Evolutionary conservation across 2,888 invertebrate species (phyloP).

Genomic region (Polylopha cassiicola): DNA sequence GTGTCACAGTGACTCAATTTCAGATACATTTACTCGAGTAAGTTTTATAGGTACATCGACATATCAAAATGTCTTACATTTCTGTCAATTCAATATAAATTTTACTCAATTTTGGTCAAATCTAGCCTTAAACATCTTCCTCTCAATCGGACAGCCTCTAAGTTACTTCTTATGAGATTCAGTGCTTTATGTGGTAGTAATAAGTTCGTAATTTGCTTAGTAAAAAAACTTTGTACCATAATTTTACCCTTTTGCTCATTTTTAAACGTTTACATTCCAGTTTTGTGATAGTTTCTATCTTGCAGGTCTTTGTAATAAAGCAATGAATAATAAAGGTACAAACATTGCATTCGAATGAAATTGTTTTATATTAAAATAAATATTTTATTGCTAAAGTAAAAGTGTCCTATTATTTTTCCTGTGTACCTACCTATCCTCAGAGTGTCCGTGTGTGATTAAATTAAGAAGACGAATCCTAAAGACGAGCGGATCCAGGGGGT

Average conservation of each 20-base stretch:
- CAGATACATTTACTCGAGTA: too few species aligned
- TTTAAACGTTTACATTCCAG: constrained; percentile 37
- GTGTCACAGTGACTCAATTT: too few species aligned
- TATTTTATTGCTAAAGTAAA: constrained; percentile 63
- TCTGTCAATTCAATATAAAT: too few species aligned
- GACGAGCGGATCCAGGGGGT: too few species aligned
- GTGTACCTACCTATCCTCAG: neutral
- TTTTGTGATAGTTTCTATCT: constrained; percentile 33
- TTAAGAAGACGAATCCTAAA: too few species aligned
- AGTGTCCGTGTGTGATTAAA: too few species aligned
- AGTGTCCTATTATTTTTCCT: constrained; percentile 28
- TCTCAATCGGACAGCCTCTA: constrained; percentile 4
- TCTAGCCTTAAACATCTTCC: too few species aligned
- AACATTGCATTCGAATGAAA: constrained; percentile 42
- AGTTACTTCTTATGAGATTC: constrained; percentile 3
- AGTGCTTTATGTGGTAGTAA: constrained; percentile 21
- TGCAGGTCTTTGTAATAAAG: constrained; percentile 28
- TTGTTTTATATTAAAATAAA: constrained; percentile 65
- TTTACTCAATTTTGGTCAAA: too few species aligned
- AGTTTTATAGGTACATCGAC: too few species aligned
- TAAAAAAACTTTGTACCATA: constrained; percentile 21
- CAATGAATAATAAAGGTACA: constrained; percentile 47
- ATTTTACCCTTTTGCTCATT: constrained; percentile 33
- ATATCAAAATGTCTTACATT: too few species aligned
- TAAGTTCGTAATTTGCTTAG: constrained; percentile 25